Evolutionary conservation across 2,113 vertebrate species (phyloP), one percentile per base, ranked within the genome.

Genomic region (Neopipo cinnamomea): DNA sequence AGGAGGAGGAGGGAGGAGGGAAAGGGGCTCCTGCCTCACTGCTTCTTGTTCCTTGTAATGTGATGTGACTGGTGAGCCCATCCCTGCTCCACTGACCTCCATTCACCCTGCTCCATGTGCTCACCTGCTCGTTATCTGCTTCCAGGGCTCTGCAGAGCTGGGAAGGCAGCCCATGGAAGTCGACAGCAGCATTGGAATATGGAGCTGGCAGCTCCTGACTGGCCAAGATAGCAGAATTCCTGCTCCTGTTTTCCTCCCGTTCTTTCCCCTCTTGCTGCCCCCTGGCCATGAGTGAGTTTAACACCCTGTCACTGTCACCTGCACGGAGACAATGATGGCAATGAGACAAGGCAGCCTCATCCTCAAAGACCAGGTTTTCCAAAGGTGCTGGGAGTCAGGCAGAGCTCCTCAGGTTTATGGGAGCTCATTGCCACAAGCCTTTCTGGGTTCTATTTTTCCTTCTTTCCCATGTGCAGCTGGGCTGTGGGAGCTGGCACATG

Each of bases 111-210:
- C 7, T 68, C 35, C 25, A 5, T 42, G 53, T 4, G 23, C 33
- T 93, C 89, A 96, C 50, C 23, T 52, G 21, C 78, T 73, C 83
- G 47, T 8, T 9, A 7, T 96, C 80, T 89, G 22, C 85, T 75
- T 22, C 22, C 95, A 97, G 96, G 94, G 70, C 56, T 52, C 56
- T 17, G 65, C 84, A 27, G 19, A 47, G 42, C 71, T 20, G 81
- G 85, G 85, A 24, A 41, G 7, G 88, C 80, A 24, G 79, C 75
- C 70, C 12, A 21, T 31, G 39, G 18, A 93, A 55, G n/a, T 21
- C 68, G 70, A 56, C 71, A 27, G 61, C 74, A 55, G 47, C 68
- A 22, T 14, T 28, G 5, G 78, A 67, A 74, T 12, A 1, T n/a
- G n/a, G 5, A 41, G 37, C 75, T 11, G 39, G 59, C 66, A 49